phyloP scores from a whole-genome alignment of 1,140 invertebrate genomes.

The Pogonomyrmex californicus region DNA sequence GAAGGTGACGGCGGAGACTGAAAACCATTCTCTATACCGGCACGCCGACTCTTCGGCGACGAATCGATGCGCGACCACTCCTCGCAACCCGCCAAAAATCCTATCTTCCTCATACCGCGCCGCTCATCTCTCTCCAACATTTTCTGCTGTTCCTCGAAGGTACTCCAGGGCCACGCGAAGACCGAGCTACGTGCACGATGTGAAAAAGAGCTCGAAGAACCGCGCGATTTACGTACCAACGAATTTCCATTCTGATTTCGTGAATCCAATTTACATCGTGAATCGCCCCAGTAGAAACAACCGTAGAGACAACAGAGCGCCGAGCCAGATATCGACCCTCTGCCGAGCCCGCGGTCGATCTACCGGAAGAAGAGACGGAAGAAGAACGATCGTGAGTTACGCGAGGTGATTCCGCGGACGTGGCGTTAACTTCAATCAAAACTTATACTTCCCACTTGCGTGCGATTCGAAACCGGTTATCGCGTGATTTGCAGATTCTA shows the following conservation, averaged over 20 bases:
- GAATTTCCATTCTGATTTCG: conserved; percentile 68
- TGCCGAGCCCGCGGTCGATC: conserved; percentile 19
- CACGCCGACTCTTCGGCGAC: conserved; percentile 66
- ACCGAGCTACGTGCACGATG: conserved; percentile 51
- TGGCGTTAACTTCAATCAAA: conserved; percentile 52
- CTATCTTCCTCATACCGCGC: neutral
- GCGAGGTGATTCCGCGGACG: conserved; percentile 11
- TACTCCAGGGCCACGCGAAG: neutral
- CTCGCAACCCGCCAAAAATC: conserved; percentile 37
- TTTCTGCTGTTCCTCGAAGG: neutral
- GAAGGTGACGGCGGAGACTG: conserved; percentile 49
- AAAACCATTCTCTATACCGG: conserved; percentile 57
- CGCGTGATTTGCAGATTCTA: conserved; percentile 36
- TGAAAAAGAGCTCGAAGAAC: conserved; percentile 33
- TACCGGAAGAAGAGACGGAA: conserved; percentile 19
- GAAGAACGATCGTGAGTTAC: conserved; percentile 9
- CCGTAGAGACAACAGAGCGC: conserved; percentile 48
- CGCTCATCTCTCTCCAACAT: neutral
- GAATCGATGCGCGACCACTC: conserved; percentile 77
- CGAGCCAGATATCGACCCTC: conserved; percentile 21
- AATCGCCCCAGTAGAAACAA: conserved; percentile 53
- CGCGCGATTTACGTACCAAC: conserved; percentile 59
- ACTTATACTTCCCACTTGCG: neutral
- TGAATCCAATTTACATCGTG: conserved; percentile 69
- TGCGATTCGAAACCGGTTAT: conserved; percentile 28